Evolutionary conservation across 2,888 invertebrate genomes (phyloP).

Genomic region (Euspilapteryx auroguttella): DNA sequence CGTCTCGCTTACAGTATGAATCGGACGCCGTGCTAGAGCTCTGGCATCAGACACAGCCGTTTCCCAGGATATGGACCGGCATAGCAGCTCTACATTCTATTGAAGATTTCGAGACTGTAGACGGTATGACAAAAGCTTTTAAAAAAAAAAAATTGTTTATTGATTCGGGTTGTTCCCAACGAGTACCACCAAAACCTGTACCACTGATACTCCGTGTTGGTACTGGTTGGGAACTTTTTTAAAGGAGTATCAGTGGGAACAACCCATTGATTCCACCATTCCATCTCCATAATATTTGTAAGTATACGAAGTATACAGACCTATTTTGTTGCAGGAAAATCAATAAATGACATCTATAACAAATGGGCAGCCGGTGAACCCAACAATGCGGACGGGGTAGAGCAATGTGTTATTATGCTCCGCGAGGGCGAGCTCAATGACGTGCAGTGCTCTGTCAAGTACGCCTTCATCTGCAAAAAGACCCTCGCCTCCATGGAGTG

Average conservation of each 20-base stretch:
- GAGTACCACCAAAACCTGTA: too few species aligned
- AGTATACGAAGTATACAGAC: too few species aligned
- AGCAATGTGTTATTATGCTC: conserved; percentile 22
- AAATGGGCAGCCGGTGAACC: conserved; percentile 29
- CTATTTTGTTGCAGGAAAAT: too few species aligned
- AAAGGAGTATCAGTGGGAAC: too few species aligned
- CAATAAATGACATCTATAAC: conserved; percentile 20
- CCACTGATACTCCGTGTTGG: too few species aligned
- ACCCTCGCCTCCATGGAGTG: conserved; percentile 19
- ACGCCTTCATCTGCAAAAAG: conserved; percentile 36
- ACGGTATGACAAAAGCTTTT: conserved; percentile 14
- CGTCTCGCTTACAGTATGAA: too few species aligned
- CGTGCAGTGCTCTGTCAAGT: conserved; percentile 15
- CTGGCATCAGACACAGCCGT: conserved; percentile 16
- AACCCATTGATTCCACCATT: too few species aligned
- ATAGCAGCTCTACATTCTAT: conserved; percentile 20
- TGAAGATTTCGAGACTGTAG: conserved; percentile 24
- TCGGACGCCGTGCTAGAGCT: conserved; percentile 12
- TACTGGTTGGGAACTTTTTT: too few species aligned
- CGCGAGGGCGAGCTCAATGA: conserved; percentile 20
- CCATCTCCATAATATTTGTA: too few species aligned
- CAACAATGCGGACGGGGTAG: conserved; percentile 17
- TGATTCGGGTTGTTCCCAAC: too few species aligned
- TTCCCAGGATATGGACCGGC: conserved; percentile 18
- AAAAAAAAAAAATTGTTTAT: too few species aligned